Percentiles rank a stretch among this genome's conserved stretches.
Conservation (phyloP, 2,113 vertebrate species). For the Meriones unguiculatus region DNA sequence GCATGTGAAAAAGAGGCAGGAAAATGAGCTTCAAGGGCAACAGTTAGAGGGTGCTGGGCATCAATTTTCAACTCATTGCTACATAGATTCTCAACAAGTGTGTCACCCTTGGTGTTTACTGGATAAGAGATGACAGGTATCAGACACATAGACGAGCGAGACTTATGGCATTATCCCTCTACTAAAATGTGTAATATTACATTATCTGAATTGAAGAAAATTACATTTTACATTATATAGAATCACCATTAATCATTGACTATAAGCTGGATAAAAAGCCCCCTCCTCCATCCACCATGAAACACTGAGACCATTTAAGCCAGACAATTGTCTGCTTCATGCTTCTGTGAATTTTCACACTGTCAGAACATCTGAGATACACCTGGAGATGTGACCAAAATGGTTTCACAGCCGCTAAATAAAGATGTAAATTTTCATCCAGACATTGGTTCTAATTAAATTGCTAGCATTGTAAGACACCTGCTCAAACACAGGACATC, state of each 20-base stretch:
- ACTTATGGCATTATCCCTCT: not conserved
- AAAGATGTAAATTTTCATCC: not conserved
- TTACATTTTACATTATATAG: not conserved
- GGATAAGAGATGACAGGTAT: not conserved
- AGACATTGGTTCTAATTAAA: not conserved
- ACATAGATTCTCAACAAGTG: not conserved
- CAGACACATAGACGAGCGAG: not conserved
- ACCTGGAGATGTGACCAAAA: not conserved
- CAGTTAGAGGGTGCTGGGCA: not conserved
- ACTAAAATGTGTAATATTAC: not conserved
- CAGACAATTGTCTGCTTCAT: not conserved
- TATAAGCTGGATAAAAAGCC: not conserved
- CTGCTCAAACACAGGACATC: not conserved
- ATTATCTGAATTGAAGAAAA: conserved; percentile 15
- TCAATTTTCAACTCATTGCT: not conserved
- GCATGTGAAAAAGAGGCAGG: not conserved
- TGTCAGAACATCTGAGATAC: conserved; percentile 19
- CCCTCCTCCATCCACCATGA: not conserved
- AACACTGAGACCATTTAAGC: not conserved
- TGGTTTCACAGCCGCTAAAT: not conserved
- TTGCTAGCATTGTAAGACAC: not conserved
- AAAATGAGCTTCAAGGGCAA: not conserved
- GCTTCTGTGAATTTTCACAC: not conserved
- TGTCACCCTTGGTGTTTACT: not conserved
- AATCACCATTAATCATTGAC: not conserved